These are phyloP conservation scores for Grammomys dolichurus DNA, from an alignment of 2,113 vertebrate genomes.

Conservation along the genomic window DNA sequence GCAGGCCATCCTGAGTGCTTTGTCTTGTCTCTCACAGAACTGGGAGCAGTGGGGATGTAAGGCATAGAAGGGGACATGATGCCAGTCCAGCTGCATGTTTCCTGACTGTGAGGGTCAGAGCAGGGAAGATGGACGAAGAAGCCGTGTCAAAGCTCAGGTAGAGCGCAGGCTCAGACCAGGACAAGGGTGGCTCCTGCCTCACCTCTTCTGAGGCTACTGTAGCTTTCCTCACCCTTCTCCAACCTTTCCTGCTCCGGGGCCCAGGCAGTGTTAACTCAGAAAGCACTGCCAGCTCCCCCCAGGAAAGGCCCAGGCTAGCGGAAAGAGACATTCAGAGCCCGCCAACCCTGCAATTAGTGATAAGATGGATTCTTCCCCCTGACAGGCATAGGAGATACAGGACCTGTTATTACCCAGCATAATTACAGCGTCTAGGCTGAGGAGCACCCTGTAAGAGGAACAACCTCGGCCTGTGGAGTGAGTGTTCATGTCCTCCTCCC, in stretches of 20 bases:
- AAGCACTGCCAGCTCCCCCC: conserved; percentile 68
- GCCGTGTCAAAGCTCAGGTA: not conserved
- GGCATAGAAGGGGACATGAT: not conserved
- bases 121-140: not conserved
- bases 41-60: not conserved
- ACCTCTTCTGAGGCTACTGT: not conserved
- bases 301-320: conserved; percentile 69
- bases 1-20: not conserved
- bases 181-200: not conserved
- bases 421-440: conserved; percentile 86
- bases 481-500: conserved; percentile 70
- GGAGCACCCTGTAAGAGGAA: conserved; percentile 81
- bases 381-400: conserved; percentile 81
- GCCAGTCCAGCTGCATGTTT: too few species aligned
- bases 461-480: conserved; percentile 82
- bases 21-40: not conserved
- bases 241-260: not conserved
- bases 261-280: not conserved
- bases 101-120: not conserved
- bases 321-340: conserved; percentile 82
- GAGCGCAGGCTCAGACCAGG: not conserved
- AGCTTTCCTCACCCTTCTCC: not conserved
- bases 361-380: conserved; percentile 87
- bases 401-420: conserved; percentile 86
- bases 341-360: conserved; percentile 87